These are phyloP conservation scores for Anarhynchus alexandrinus DNA, from an alignment of 2,113 vertebrate species.

Conservation along the genomic window DNA sequence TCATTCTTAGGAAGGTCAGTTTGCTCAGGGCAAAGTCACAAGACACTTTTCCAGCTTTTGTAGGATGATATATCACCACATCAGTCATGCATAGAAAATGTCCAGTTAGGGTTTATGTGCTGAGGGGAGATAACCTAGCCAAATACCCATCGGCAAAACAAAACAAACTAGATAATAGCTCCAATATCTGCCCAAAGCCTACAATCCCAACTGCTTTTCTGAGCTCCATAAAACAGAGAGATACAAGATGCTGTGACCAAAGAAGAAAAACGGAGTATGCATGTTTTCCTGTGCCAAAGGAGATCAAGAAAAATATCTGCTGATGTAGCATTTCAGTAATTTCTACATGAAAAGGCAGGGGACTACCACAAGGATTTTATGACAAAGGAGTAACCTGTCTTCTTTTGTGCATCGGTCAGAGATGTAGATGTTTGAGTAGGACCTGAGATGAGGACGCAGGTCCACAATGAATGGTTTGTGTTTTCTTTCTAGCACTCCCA, in stretches of 20 bases:
- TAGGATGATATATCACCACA: not conserved
- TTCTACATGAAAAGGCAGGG: not conserved
- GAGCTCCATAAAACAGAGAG: not conserved
- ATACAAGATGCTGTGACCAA: not conserved
- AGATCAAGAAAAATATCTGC: not conserved
- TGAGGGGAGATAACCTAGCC: not conserved
- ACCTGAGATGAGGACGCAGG: not conserved
- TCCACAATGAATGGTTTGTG: not conserved
- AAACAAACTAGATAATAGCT: not conserved
- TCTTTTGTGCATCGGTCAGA: not conserved
- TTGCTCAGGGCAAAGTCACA: constrained; percentile 49
- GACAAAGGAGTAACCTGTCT: not conserved
- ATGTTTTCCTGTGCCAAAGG: not conserved
- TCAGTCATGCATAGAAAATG: not conserved
- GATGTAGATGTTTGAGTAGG: not conserved
- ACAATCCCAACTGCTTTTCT: not conserved
- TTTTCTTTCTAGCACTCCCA: not conserved
- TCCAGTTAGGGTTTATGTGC: not conserved
- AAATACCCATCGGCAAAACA: constrained; percentile 28
- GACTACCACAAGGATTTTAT: not conserved
- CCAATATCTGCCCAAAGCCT: constrained; percentile 12
- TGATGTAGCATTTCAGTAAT: not conserved
- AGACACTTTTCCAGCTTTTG: constrained; percentile 16
- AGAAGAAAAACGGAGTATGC: not conserved
- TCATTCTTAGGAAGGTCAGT: constrained; percentile 42